Evolutionary conservation across 2,113 vertebrate species (phyloP).

Genomic region (Henicopernis longicauda): DNA sequence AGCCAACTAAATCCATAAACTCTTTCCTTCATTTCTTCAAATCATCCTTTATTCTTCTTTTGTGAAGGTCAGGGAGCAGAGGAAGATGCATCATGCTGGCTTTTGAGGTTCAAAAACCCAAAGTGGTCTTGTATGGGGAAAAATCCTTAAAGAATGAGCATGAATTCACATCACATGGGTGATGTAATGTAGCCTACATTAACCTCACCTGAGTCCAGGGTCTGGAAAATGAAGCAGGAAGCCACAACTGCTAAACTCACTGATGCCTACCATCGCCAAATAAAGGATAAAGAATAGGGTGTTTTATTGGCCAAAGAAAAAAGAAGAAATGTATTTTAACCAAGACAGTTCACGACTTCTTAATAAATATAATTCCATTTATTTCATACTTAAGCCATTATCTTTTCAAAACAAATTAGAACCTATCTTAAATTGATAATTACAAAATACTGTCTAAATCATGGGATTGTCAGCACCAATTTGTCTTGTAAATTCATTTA

Average conservation of each 20-base stretch:
- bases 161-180: background rate
- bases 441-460: background rate
- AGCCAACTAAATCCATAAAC: background rate
- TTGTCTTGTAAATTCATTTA: background rate
- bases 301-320: background rate
- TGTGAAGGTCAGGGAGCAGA: background rate
- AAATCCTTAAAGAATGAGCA: background rate
- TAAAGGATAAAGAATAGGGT: background rate
- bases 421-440: background rate
- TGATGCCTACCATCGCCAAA: background rate
- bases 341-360: background rate
- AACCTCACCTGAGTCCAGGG: background rate
- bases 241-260: background rate
- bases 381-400: background rate
- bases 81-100: background rate
- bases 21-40: background rate
- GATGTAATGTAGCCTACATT: background rate
- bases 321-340: background rate
- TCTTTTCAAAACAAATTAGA: background rate
- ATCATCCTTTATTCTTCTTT: background rate
- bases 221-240: background rate
- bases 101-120: background rate
- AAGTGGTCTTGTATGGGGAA: background rate
- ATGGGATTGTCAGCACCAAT: background rate
- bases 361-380: background rate